Evolutionary conservation across 1,140 invertebrate genomes (phyloP), one percentile per base, ranked within the genome.

Genomic region (Euschistus heros): DNA sequence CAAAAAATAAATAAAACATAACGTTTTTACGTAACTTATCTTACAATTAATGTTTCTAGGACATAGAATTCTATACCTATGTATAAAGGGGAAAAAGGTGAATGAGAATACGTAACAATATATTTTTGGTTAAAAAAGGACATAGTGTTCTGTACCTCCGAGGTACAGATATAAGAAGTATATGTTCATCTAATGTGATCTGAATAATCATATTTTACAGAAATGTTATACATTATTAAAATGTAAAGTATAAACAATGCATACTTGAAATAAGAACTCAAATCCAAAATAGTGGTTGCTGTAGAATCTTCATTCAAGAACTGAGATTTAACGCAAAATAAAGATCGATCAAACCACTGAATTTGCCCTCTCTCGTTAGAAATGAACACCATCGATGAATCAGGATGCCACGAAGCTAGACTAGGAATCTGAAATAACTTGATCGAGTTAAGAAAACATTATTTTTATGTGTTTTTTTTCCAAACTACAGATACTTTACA

Each of bases 341-440:
- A 75, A 20, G 86, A 82, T 66, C 85, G 78, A 71, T 91, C 88
- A 75, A 86, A 89, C 74, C 86, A 86, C 77, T 91, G 88, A 62
- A 89, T 77, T 70, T 89, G 85, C 8, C 87, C 85, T 68, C 81
- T 77, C 67, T 86, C 83, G 74, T 89, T 89, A 14, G 81, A 81
- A 33, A 88, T 79, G 18, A 84, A 78, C 46, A 88, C 78, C 67
- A 89, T 71, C 52, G 82, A 82, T 37, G 85, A 86, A 70, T 83
- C 81, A 59, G 81, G 80, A 73, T 91, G 86, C 87, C 88, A 91
- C 30, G 80, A 78, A 52, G 85, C 81, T 65, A 84, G 76, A 37
- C 83, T 82, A 20, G 87, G 86, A 70, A 87, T 85, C 82, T 85
- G 72, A 65, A 76, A 66, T 33, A 64, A 30, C 27, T 10, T 18